These are phyloP conservation scores for Hypselothyrea guttata DNA, from an alignment of 2,888 invertebrate genomes.

Conservation along the genomic window DNA sequence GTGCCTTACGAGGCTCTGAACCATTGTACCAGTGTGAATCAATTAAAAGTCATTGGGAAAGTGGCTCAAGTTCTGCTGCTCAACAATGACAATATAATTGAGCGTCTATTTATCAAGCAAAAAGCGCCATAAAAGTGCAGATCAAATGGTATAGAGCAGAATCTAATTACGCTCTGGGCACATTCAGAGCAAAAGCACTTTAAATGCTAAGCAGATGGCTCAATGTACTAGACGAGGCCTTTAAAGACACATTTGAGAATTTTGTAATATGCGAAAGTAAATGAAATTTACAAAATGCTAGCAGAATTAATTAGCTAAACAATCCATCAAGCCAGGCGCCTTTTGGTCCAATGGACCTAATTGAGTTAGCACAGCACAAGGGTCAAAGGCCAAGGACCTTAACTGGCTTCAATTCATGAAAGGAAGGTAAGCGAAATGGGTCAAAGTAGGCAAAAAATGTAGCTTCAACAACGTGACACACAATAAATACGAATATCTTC, in stretches of 20 bases:
- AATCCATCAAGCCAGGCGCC: conserved; percentile 51
- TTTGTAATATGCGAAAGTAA: conserved; percentile 36
- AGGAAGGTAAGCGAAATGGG: conserved; percentile 26
- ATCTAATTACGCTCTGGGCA: conserved; percentile 54
- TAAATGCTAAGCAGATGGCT: conserved; percentile 56
- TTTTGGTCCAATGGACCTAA: conserved; percentile 27
- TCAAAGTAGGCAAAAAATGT: conserved; percentile 11
- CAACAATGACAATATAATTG: conserved; percentile 66
- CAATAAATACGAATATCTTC: too few species aligned
- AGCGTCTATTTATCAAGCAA: conserved; percentile 27
- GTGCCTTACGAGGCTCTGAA: too few species aligned
- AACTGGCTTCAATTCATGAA: background rate
- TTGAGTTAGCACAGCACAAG: conserved; percentile 32
- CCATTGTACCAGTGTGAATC: conserved; percentile 27
- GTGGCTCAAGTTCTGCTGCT: conserved; percentile 36
- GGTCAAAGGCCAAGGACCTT: conserved; percentile 5
- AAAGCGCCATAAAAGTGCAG: conserved; percentile 4
- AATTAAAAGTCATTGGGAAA: conserved; percentile 22
- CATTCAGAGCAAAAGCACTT: conserved; percentile 54
- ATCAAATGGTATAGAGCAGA: conserved; percentile 20
- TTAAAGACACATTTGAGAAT: conserved; percentile 41
- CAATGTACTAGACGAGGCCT: background rate
- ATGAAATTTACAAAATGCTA: conserved; percentile 51
- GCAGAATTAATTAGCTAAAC: conserved; percentile 61
- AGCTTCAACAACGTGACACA: too few species aligned